These are phyloP conservation scores for Notechis scutatus DNA, from an alignment of 2,113 vertebrate genomes.

Conservation along the genomic window DNA sequence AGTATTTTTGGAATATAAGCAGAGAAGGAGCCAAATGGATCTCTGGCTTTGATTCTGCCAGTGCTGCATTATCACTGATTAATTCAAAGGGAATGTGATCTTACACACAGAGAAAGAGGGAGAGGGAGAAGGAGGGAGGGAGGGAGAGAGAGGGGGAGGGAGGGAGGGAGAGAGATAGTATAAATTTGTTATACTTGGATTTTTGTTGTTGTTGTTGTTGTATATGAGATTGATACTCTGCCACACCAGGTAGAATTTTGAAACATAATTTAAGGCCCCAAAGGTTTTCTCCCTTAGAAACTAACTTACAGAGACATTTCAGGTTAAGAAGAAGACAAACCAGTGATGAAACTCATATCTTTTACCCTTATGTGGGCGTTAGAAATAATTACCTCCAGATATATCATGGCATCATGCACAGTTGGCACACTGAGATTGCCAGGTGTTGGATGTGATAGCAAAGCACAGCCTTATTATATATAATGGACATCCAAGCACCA, in stretches of 20 bases:
- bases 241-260: background rate
- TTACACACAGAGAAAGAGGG: too few relatives aligned
- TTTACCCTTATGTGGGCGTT: constrained; percentile 47
- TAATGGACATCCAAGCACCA: constrained; percentile 50
- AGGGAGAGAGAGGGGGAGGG: too few relatives aligned
- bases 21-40: background rate
- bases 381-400: constrained; percentile 66
- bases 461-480: constrained; percentile 60
- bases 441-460: constrained; percentile 65
- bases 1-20: background rate
- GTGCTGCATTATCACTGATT: background rate
- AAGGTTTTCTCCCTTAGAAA: constrained; percentile 19
- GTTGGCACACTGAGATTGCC: constrained; percentile 48
- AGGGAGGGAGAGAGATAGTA: background rate
- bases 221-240: background rate
- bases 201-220: background rate
- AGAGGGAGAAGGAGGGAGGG: too few relatives aligned
- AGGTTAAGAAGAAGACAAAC: constrained; percentile 55
- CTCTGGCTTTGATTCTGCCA: background rate
- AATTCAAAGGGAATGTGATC: background rate
- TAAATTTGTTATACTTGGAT: background rate
- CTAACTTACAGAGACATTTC: constrained; percentile 43
- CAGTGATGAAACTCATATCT: constrained; percentile 43
- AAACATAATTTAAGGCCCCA: constrained; percentile 20
- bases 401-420: constrained; percentile 51